These are phyloP conservation scores for Rana temporaria DNA, from an alignment of 2,113 vertebrate species.

Conservation along the genomic window DNA sequence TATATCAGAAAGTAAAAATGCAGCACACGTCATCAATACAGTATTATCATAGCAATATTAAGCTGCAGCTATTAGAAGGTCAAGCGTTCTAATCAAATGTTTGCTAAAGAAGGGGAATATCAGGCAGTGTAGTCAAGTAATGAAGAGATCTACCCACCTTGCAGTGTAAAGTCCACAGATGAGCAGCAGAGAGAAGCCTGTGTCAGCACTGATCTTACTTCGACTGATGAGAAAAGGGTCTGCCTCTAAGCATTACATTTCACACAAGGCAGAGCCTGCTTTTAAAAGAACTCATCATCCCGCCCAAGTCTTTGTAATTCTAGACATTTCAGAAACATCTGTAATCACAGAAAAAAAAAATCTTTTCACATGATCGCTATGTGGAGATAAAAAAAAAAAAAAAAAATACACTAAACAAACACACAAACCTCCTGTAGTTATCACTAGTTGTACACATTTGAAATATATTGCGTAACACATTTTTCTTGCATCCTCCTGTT, in stretches of 20 bases:
- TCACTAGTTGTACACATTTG: too few relatives aligned
- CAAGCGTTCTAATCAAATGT: too few relatives aligned
- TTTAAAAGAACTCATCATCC: conserved; percentile 37
- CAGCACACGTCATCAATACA: neutral
- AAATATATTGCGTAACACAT: too few relatives aligned
- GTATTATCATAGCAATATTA: neutral
- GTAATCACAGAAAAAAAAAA: neutral
- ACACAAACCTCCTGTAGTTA: too few relatives aligned
- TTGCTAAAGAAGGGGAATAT: too few relatives aligned
- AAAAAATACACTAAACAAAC: too few relatives aligned
- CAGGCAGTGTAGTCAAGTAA: neutral
- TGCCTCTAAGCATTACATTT: conserved; percentile 53
- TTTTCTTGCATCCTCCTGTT: too few relatives aligned
- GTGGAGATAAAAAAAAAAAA: too few relatives aligned
- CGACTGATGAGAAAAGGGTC: conserved; percentile 28
- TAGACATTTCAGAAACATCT: neutral
- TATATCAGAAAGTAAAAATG: neutral
- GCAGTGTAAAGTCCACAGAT: conserved; percentile 1
- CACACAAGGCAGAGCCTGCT: conserved; percentile 34
- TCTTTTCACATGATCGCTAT: too few relatives aligned
- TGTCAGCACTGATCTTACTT: conserved; percentile 30
- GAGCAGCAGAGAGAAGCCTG: neutral
- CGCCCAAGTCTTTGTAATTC: conserved; percentile 4
- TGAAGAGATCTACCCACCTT: conserved; percentile 1
- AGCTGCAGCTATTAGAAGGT: neutral